Evolutionary conservation across 2,888 invertebrate genomes (phyloP).

Genomic region (Metallyticus violacea): DNA sequence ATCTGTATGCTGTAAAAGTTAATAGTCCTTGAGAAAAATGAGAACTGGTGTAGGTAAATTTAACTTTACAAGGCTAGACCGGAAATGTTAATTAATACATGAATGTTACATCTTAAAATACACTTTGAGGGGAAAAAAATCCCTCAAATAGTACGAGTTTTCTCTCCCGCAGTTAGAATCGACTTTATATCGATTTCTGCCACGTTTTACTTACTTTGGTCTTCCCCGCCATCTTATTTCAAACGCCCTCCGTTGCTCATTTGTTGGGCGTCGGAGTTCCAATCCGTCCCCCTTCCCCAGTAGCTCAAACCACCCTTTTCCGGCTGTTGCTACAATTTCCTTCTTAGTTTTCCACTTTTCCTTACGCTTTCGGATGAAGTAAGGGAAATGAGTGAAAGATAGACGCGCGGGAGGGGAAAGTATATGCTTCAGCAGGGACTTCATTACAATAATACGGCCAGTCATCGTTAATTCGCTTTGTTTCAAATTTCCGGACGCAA

Average conservation of each 20-base stretch:
- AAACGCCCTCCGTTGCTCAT: slow-evolving; percentile 13
- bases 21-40: too few species aligned
- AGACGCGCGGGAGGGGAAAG: slow-evolving; percentile 10
- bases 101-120: too few species aligned
- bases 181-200: slow-evolving; percentile 11
- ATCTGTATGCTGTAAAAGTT: too few species aligned
- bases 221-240: not conserved
- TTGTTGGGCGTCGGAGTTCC: slow-evolving; percentile 10
- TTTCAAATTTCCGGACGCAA: slow-evolving; percentile 29
- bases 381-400: not conserved
- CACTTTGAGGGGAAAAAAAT: not conserved
- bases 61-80: too few species aligned
- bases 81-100: too few species aligned
- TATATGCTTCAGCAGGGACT: slow-evolving; percentile 8
- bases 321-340: slow-evolving; percentile 22
- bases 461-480: slow-evolving; percentile 30
- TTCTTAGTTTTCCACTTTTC: slow-evolving; percentile 26
- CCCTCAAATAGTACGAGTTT: not conserved
- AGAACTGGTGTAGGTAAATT: too few species aligned
- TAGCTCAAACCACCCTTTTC: slow-evolving; percentile 25
- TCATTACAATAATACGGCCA: slow-evolving; percentile 32
- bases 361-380: not conserved
- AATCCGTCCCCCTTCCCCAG: slow-evolving; percentile 11
- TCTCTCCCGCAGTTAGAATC: not conserved
- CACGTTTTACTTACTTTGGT: slow-evolving; percentile 7